These are phyloP conservation scores for Adelognathus sp. DNA, from an alignment of 2,888 invertebrate species.

Conservation along the genomic window DNA sequence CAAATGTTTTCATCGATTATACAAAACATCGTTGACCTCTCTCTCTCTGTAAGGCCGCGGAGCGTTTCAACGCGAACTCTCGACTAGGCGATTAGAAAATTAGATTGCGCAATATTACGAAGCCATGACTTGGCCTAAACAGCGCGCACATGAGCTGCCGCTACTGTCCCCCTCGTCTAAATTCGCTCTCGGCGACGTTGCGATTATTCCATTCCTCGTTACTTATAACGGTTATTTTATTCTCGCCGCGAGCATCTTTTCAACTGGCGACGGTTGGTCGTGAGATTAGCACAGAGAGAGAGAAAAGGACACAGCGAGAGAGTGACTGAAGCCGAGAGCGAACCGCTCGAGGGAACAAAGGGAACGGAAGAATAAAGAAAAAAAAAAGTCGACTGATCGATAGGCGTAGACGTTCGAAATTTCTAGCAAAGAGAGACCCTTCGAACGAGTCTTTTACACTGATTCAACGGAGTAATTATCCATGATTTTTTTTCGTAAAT, in stretches of 20 bases:
- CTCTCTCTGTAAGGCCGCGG: no score
- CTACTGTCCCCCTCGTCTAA: background rate
- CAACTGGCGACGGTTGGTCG: conserved; percentile 2
- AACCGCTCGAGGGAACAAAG: background rate
- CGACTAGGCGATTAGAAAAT: background rate
- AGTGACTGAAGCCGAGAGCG: background rate
- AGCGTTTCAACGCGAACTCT: background rate
- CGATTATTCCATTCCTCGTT: no score
- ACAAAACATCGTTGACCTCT: no score
- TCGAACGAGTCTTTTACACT: background rate
- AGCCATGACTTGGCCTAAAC: conserved; percentile 21
- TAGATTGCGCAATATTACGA: conserved; percentile 30
- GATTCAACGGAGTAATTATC: background rate
- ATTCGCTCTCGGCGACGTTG: no score
- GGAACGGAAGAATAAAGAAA: background rate
- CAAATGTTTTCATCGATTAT: no score
- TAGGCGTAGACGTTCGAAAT: background rate
- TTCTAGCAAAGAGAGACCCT: conserved; percentile 2
- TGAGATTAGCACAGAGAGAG: background rate
- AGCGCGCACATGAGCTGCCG: background rate
- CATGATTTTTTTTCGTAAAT: background rate
- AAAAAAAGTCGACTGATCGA: background rate
- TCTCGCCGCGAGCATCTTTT: background rate
- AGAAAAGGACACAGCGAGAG: background rate
- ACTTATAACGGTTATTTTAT: background rate